phyloP scores from a whole-genome alignment of 2,888 invertebrate genomes.

The Formica aserva region DNA sequence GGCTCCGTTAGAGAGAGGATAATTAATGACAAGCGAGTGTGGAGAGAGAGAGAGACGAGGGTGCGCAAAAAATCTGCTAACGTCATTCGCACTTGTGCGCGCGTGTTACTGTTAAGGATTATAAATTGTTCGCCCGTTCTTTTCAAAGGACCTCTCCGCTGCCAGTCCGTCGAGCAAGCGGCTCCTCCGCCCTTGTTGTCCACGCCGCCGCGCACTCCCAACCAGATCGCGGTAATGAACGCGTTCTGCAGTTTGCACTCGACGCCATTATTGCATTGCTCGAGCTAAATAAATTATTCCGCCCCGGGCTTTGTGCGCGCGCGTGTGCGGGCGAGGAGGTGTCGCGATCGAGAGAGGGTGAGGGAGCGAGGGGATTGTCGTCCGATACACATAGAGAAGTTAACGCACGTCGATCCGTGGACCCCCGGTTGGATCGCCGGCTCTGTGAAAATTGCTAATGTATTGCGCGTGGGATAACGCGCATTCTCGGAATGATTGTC shows the following conservation, averaged over 20 bases:
- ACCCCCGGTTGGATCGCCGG: background rate
- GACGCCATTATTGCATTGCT: slow-evolving; percentile 81
- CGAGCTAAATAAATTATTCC: slow-evolving; percentile 81
- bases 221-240: slow-evolving; percentile 77
- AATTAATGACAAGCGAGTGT: slow-evolving; percentile 29
- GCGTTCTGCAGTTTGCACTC: slow-evolving; percentile 75
- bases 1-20: slow-evolving; percentile 10
- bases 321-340: slow-evolving; percentile 2
- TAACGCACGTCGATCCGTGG: slow-evolving; percentile 21
- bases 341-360: background rate
- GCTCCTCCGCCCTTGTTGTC: slow-evolving; percentile 48
- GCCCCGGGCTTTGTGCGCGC: slow-evolving; percentile 60
- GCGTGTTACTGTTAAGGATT: slow-evolving; percentile 45
- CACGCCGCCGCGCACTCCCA: slow-evolving; percentile 64
- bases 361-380: background rate
- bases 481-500: slow-evolving; percentile 14
- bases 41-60: background rate
- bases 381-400: slow-evolving; percentile 2
- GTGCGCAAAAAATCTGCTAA: slow-evolving; percentile 18
- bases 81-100: slow-evolving; percentile 40
- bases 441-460: slow-evolving; percentile 39
- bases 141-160: slow-evolving; percentile 26
- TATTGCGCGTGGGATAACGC: slow-evolving; percentile 25
- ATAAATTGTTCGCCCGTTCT: slow-evolving; percentile 45
- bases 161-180: slow-evolving; percentile 12